Conservation (phyloP, 2,797 vertebrate species). For the Anguilla anguilla region DNA sequence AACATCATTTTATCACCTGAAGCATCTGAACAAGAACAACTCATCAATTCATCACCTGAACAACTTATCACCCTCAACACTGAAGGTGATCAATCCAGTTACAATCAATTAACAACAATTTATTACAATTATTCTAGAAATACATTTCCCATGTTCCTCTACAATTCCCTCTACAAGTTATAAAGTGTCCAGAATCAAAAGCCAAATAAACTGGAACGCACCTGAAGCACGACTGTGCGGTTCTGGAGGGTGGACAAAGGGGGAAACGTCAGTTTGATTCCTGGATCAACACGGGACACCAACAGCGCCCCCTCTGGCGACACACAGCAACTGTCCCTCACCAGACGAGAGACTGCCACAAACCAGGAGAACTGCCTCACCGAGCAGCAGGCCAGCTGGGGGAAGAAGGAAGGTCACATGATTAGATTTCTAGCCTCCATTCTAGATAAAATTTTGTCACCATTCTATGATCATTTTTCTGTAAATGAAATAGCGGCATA, state of each 20-base stretch:
- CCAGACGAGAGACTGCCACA: slow-evolving; percentile 82
- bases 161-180: too few relatives aligned
- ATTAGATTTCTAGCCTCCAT: background rate
- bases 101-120: too few relatives aligned
- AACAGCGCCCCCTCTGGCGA: slow-evolving; percentile 80
- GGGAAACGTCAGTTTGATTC: slow-evolving; percentile 87
- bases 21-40: too few relatives aligned
- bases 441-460: background rate
- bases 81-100: too few relatives aligned
- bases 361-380: slow-evolving; percentile 96
- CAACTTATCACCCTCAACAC: too few relatives aligned
- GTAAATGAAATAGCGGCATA: background rate
- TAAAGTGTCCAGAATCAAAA: too few relatives aligned
- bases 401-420: background rate
- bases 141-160: too few relatives aligned
- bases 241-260: slow-evolving; percentile 77
- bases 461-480: background rate
- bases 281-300: slow-evolving; percentile 81
- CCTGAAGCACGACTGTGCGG: slow-evolving; percentile 85
- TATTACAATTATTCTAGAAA: too few relatives aligned
- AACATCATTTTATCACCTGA: too few relatives aligned
- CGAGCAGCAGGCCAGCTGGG: slow-evolving; percentile 79
- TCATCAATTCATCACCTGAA: background rate
- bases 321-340: slow-evolving; percentile 81
- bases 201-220: slow-evolving; percentile 45